Evolutionary conservation across 2,888 invertebrate species (phyloP), one percentile per base, ranked within the genome.

Genomic region (Keiferia lycopersicella): DNA sequence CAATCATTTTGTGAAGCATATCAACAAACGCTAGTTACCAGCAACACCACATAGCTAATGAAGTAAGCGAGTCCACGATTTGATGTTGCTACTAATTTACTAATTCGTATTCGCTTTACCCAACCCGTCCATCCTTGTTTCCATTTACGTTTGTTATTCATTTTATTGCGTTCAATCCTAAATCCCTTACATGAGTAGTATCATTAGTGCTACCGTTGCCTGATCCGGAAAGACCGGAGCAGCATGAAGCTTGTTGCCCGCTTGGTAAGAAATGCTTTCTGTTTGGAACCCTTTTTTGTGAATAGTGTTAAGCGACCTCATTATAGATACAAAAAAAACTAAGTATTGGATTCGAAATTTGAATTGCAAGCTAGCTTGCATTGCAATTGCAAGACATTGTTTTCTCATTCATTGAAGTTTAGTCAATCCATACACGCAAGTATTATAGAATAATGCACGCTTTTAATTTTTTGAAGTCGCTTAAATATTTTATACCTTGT

Each of bases 171-270:
- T 92, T 88, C 79, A 85, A 89, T 81, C 88, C 75, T 71, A 78
- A 79, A 82, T 79, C 86, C 81, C 81, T 84, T 84, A 85, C 80
- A 86, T 83, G 81, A 82, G 86, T 92, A 94, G 94, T 94, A 86
- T 94, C 93, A 85, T 93, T 95, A 92, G 94, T 95, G 86, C 93
- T 96, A 93, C 96, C 96, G 88, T 93, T 96, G 92, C 96, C 96
- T 90, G 95, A 96, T 92, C 96, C 96, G 86, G 94, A 95, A 90
- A 95, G 96, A 92, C 96, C 96, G 85, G 95, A 95, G 93, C 96
- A 96, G 94, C 96, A 96, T 93, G 96, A 96, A 93, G 95, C 96
- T 92, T 96, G 96, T 94, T 96, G 96, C 93, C 96, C 96, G 87
- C 94, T 96, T 92, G 95, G 95, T 95, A 95, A 95, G 94, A 88